Evolutionary conservation across 2,113 vertebrate genomes (phyloP).

Genomic region (Mustela nigripes): DNA sequence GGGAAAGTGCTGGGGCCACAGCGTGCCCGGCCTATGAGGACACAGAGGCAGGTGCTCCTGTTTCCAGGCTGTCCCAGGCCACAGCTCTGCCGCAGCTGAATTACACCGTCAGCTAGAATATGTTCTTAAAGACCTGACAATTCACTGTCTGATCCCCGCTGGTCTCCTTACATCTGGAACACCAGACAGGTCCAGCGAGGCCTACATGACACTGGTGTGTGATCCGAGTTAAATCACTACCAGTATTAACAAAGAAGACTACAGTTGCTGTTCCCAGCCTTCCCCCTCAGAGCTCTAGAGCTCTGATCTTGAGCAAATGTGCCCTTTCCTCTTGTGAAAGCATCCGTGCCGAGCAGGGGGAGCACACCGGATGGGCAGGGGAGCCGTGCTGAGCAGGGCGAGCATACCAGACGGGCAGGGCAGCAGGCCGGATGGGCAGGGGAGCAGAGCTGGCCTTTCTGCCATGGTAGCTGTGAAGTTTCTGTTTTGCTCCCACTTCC

Average conservation of each 20-base stretch:
- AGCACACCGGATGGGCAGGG: neutral
- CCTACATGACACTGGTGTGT: neutral
- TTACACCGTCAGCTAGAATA: neutral
- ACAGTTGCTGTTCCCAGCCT: neutral
- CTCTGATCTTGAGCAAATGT: neutral
- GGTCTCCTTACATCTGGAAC: neutral
- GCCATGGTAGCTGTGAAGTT: neutral
- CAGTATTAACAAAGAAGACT: neutral
- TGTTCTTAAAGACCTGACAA: neutral
- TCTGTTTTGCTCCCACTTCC: neutral
- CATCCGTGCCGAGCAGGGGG: fast-evolving
- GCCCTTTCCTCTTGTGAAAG: neutral
- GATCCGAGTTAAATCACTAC: neutral
- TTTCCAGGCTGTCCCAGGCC: neutral
- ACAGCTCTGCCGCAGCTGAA: neutral
- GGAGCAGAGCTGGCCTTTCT: neutral
- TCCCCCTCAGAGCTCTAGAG: neutral
- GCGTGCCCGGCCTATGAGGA: fast-evolving
- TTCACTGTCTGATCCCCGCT: neutral
- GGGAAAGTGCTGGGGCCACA: neutral
- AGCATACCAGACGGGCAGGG: neutral
- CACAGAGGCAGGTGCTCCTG: neutral
- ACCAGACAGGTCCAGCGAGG: neutral
- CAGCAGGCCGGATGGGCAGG: neutral
- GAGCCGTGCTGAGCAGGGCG: too few relatives aligned